Evolutionary conservation across 2,113 vertebrate species (phyloP).

Genomic region (Chloroceryle aenea): DNA sequence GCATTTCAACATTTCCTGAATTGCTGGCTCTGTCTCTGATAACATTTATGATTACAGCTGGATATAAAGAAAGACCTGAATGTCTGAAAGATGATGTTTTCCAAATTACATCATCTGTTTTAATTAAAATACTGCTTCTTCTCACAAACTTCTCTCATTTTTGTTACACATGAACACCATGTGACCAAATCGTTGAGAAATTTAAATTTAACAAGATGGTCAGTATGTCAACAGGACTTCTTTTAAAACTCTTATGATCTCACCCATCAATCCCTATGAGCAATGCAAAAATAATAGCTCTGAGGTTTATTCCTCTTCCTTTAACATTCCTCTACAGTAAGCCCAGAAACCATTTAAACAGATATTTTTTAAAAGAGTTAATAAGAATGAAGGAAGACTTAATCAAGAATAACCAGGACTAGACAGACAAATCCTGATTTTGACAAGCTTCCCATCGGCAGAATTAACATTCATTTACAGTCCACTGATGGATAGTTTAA

Average conservation of each 20-base stretch:
- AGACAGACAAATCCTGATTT: slow-evolving; percentile 1
- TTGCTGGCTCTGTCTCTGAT: neutral
- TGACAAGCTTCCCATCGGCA: slow-evolving; percentile 1
- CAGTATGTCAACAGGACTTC: neutral
- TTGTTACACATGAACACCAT: neutral
- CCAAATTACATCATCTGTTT: neutral
- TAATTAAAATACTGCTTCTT: slow-evolving; percentile 6
- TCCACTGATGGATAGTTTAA: neutral
- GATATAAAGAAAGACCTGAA: neutral
- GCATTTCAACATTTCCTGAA: neutral
- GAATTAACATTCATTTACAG: neutral
- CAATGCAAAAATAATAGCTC: neutral
- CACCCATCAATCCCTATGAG: neutral
- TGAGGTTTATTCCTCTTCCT: neutral
- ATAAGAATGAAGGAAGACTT: neutral
- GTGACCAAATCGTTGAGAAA: neutral
- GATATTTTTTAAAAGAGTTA: neutral
- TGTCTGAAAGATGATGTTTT: neutral
- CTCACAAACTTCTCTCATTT: neutral
- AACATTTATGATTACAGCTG: neutral
- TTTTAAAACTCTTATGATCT: neutral
- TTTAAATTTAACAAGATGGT: neutral
- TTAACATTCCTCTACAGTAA: neutral
- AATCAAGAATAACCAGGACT: neutral
- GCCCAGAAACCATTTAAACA: neutral